Evolutionary conservation across 1,140 invertebrate genomes (phyloP).

Genomic region (Atopsyche davidsoni): DNA sequence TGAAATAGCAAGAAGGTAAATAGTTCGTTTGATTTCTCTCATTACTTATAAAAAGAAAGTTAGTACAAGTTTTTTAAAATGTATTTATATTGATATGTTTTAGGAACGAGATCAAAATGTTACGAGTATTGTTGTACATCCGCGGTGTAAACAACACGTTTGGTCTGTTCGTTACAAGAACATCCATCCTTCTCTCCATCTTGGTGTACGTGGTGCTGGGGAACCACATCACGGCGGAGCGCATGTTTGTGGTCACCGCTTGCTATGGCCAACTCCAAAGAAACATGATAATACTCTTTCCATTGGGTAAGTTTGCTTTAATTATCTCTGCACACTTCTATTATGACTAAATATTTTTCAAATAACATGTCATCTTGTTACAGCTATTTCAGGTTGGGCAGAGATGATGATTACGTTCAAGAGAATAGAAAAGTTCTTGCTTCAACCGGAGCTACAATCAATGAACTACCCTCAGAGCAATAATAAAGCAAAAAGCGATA

Average conservation of each 20-base stretch:
- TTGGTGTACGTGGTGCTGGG: constrained; percentile 50
- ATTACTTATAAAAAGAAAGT: too few relatives aligned
- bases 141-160: constrained; percentile 53
- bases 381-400: too few relatives aligned
- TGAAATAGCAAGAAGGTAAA: too few relatives aligned
- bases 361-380: too few relatives aligned
- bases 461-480: too few relatives aligned
- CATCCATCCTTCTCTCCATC: constrained; percentile 58
- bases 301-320: constrained; percentile 38
- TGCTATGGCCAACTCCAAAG: constrained; percentile 50
- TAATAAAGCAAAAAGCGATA: too few relatives aligned
- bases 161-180: constrained; percentile 51
- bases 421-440: too few relatives aligned
- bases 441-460: too few relatives aligned
- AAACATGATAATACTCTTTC: constrained; percentile 53
- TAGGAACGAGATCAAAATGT: constrained; percentile 58
- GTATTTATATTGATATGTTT: constrained; percentile 20
- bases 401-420: too few relatives aligned
- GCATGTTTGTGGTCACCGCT: constrained; percentile 49
- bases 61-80: background rate
- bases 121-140: constrained; percentile 48
- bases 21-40: too few relatives aligned
- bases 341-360: too few relatives aligned
- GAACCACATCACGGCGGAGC: constrained; percentile 49
- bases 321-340: constrained; percentile 48